Percentiles rank a stretch among this genome's conserved stretches.
Conservation (phyloP, 2,797 vertebrate genomes). For the Aselliscus stoliczkanus region DNA sequence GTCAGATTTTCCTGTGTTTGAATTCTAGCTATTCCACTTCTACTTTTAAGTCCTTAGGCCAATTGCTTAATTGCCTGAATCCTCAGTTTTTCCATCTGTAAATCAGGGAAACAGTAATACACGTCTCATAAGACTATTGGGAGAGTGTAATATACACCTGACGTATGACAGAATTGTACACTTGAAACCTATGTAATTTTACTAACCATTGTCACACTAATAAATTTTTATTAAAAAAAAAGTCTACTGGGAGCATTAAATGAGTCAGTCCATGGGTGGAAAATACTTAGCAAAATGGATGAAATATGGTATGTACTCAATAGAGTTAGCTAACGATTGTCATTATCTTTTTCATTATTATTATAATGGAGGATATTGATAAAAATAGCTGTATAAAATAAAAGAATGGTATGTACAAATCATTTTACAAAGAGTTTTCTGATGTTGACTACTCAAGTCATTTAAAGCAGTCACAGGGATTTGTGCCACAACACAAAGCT, state of each 20-base stretch:
- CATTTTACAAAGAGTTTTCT: neutral
- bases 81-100: neutral
- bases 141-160: neutral
- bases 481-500: neutral
- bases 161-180: too few species aligned
- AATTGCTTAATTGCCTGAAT: neutral
- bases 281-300: neutral
- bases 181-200: too few species aligned
- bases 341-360: neutral
- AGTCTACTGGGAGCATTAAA: neutral
- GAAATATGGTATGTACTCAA: neutral
- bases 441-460: neutral
- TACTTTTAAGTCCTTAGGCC: neutral
- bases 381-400: neutral
- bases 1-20: neutral
- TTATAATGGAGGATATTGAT: neutral
- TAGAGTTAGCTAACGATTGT: neutral
- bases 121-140: neutral
- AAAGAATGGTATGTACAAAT: neutral
- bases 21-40: neutral
- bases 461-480: neutral
- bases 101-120: neutral
- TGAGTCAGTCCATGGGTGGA: neutral
- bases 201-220: too few species aligned
- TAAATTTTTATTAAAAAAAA: neutral